Base-by-base conservation (phyloP, 2,113 vertebrate species). In the Poeciliopsis occidentalis region DNA sequence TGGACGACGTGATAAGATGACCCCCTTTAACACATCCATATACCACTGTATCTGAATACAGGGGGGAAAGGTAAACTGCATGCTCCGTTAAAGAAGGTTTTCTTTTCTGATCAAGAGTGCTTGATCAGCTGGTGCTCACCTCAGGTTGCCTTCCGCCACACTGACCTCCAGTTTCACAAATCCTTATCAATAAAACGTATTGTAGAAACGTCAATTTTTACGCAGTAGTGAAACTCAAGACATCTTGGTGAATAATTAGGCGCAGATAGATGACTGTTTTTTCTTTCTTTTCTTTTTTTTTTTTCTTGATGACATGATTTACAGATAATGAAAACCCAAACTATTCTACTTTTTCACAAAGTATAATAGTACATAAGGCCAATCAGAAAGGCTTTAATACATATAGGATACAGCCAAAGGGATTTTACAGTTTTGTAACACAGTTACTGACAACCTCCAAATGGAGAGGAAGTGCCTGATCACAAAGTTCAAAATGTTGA, bases 1-100 rank as follows among this genome's bases (percentile, higher is more conserved):
- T 82, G 85, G 89, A 73, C 24, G 67, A 57, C 60, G 29, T 30
- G 62, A 57, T 57, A 65, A 65, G 12, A 65, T 0, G 34, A 15
- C 1, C 15, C 29, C 1, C 15, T 19, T 3, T 24, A 63, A 37
- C 26, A 7, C 17, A 15, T 4, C 4, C 12, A 15, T 51, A 29
- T 11, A 32, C 17, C 22, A 8, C 5, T 10, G 19, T n/a, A 1
- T 54, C 22, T 54, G n/a, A 54, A 7, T n/a, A 54, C 2, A 8
- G 34, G 8, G 2, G 34, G 34, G 1, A 22, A 57, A 19, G 7
- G 47, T 6, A 19, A 51, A 51, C 47, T 57, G 5, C 17, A 10
- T 8, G 8, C 8, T 57, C 22, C 2, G 7, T n/a, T n/a, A 57
- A 11, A 11, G 51, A 22, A 57, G 10, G 10, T 37, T 37, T 57